A percentile compares a stretch with the other conserved stretches of the same genome.
Evolutionary conservation across 2,797 vertebrate species (phyloP).

Genomic region (Loris lydekkerianus): DNA sequence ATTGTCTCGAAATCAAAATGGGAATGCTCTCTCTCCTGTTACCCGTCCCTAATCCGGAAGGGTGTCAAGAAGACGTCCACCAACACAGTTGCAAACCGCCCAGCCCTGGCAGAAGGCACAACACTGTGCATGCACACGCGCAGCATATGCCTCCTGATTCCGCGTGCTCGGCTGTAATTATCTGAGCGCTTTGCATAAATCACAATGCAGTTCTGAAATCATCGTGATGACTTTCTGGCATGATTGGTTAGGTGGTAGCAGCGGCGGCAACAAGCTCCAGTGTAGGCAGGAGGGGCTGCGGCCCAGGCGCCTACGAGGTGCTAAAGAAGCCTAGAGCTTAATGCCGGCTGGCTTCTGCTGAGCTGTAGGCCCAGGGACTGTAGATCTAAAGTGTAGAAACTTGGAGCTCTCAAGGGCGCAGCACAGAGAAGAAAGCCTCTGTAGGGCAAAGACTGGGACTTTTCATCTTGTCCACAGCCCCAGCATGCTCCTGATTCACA

Average conservation of each 20-base stretch:
- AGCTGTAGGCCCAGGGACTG: background rate
- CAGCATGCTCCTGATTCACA: background rate
- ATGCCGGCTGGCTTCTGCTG: background rate
- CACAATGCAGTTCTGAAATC: constrained; percentile 75
- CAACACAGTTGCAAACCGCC: background rate
- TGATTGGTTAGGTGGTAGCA: constrained; percentile 23
- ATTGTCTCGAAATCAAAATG: constrained; percentile 45
- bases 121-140: background rate
- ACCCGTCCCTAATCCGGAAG: constrained; percentile 5
- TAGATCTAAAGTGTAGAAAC: background rate
- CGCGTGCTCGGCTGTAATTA: background rate
- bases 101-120: constrained; percentile 68
- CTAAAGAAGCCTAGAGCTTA: background rate
- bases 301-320: background rate
- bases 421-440: constrained; percentile 30
- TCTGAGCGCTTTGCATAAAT: constrained; percentile 45
- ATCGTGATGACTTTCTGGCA: constrained; percentile 80
- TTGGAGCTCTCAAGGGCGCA: background rate
- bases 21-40: background rate
- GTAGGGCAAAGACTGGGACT: background rate
- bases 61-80: constrained; percentile 45
- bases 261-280: background rate
- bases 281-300: constrained; percentile 28
- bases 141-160: background rate
- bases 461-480: background rate